Evolutionary conservation across 2,888 invertebrate species (phyloP).

Genomic region (Dynastes maya): DNA sequence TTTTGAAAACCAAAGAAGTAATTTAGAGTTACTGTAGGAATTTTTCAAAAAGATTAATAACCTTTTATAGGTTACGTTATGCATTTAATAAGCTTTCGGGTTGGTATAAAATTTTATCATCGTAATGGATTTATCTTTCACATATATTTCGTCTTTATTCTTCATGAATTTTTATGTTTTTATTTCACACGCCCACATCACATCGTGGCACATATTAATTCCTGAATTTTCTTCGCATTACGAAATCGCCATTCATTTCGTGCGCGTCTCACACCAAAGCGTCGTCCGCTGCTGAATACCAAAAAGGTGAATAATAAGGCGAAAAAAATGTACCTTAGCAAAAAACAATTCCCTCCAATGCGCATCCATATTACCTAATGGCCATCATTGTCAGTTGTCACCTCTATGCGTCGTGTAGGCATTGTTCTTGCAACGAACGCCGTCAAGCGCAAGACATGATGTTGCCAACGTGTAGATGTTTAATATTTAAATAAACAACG

Average conservation of each 20-base stretch:
- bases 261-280: background rate
- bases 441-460: slow-evolving; percentile 31
- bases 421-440: slow-evolving; percentile 33
- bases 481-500: slow-evolving; percentile 56
- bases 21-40: too few species aligned
- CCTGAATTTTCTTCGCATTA: slow-evolving; percentile 8
- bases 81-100: background rate
- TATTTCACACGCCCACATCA: background rate
- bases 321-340: background rate
- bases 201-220: slow-evolving; percentile 6
- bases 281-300: background rate
- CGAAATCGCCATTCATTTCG: slow-evolving; percentile 3
- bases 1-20: too few species aligned
- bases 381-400: background rate
- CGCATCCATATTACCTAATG: slow-evolving; percentile 2
- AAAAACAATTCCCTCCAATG: background rate
- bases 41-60: too few species aligned
- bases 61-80: too few species aligned
- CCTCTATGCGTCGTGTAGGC: background rate
- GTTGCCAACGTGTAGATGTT: slow-evolving; percentile 51
- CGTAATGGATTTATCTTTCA: too few species aligned
- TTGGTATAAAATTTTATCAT: background rate
- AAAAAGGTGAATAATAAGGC: background rate
- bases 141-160: background rate
- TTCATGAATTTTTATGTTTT: background rate